A percentile compares a stretch with the other conserved stretches of the same genome.
phyloP scores from a whole-genome alignment of 2,797 vertebrate genomes.

The Mormyrus proboscirostris region DNA sequence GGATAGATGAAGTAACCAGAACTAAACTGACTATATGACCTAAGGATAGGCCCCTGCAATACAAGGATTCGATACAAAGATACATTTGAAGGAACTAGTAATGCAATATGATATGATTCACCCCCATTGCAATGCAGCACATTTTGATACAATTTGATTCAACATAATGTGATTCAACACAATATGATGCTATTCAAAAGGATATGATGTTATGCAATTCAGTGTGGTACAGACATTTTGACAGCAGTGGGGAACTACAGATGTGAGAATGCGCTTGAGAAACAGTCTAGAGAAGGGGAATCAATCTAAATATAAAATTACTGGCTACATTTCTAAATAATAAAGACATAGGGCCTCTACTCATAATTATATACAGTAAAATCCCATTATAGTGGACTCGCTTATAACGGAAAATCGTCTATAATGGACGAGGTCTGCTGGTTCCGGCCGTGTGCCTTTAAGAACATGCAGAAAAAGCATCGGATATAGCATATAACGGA shows the following conservation, averaged over 20 bases:
- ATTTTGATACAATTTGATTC: not conserved
- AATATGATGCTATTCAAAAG: not conserved
- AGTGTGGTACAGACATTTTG: not conserved
- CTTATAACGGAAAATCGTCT: too few species aligned
- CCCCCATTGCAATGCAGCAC: not conserved
- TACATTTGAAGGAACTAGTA: not conserved
- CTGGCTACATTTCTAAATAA: not conserved
- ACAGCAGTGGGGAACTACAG: not conserved
- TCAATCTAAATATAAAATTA: not conserved
- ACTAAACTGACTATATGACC: not conserved
- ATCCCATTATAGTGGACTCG: too few species aligned
- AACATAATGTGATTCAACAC: not conserved
- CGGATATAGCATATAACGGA: too few species aligned
- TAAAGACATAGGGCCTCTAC: not conserved
- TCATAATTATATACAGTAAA: not conserved
- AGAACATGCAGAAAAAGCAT: too few species aligned
- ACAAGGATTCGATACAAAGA: not conserved
- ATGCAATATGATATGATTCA: not conserved
- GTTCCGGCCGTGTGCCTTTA: too few species aligned
- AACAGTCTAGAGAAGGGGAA: not conserved
- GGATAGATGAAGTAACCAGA: not conserved
- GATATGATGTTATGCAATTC: not conserved
- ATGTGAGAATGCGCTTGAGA: not conserved
- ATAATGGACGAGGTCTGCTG: too few species aligned
- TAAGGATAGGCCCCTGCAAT: not conserved